A percentile compares a stretch with the other conserved stretches of the same genome.
phyloP scores from a whole-genome alignment of 2,797 vertebrate genomes.

The Neopelma chrysocephalum region DNA sequence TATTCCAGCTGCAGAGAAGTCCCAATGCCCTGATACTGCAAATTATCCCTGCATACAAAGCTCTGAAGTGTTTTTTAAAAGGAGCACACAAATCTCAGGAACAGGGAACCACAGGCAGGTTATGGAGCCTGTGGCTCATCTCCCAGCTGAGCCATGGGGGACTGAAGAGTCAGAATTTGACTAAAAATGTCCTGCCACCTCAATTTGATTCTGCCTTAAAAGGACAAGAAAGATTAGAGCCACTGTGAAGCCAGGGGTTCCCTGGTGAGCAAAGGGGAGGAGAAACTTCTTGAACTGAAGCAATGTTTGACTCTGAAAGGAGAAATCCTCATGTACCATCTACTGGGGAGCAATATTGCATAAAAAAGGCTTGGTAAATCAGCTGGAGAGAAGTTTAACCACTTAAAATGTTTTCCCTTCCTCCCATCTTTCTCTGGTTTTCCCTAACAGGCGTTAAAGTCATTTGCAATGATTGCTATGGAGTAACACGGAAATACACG shows the following conservation, averaged over 20 bases:
- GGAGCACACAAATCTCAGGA: not conserved
- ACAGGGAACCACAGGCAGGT: not conserved
- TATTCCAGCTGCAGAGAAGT: not conserved
- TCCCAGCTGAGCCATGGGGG: not conserved
- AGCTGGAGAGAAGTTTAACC: not conserved
- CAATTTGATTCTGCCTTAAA: not conserved
- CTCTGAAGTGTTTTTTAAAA: not conserved
- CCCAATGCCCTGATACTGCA: not conserved
- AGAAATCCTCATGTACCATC: not conserved
- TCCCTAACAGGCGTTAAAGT: not conserved
- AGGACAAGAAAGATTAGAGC: not conserved
- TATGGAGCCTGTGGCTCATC: not conserved
- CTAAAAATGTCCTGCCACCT: not conserved
- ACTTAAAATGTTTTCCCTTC: not conserved
- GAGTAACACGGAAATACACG: not conserved
- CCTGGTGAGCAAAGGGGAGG: not conserved
- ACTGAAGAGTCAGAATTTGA: not conserved
- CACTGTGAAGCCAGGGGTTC: not conserved
- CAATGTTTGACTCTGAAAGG: not conserved
- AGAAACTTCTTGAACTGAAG: not conserved
- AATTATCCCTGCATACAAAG: not conserved
- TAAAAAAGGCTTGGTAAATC: not conserved
- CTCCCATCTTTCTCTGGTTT: not conserved
- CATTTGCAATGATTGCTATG: not conserved
- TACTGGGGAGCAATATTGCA: not conserved